A percentile compares a stretch with the other conserved stretches of the same genome.
Conservation (phyloP, 2,888 invertebrate genomes). For the Seira musarum region DNA sequence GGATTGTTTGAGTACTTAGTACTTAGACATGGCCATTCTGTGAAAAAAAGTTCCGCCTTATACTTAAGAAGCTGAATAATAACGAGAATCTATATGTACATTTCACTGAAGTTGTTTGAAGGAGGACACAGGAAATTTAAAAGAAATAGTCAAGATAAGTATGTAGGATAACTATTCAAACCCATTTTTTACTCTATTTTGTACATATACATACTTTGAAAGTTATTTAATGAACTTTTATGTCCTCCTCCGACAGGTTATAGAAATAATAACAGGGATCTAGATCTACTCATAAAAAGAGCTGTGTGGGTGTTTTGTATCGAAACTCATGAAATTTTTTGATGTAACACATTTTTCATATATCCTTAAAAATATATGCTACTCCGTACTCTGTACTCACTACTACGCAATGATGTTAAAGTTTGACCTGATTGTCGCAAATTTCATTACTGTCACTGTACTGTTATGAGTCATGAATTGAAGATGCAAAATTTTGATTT, state of each 20-base stretch:
- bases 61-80: background rate
- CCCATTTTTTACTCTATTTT: background rate
- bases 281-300: background rate
- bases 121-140: background rate
- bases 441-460: conserved; percentile 34
- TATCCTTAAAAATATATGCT: background rate
- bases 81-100: background rate
- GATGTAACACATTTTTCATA: background rate
- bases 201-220: conserved; percentile 22
- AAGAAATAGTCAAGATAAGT: background rate
- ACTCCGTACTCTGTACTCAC: background rate
- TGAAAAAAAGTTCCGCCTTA: background rate
- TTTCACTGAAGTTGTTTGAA: background rate
- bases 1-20: too few species aligned
- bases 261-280: background rate
- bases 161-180: background rate
- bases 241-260: conserved; percentile 32
- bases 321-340: background rate
- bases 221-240: conserved; percentile 36
- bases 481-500: background rate
- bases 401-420: too few species aligned
- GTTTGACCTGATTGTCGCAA: conserved; percentile 35
- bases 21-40: conserved; percentile 1
- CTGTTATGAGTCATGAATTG: background rate
- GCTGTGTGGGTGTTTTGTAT: conserved; percentile 8